phyloP scores from a whole-genome alignment of 2,888 invertebrate species.

The Epistrophe eligans region DNA sequence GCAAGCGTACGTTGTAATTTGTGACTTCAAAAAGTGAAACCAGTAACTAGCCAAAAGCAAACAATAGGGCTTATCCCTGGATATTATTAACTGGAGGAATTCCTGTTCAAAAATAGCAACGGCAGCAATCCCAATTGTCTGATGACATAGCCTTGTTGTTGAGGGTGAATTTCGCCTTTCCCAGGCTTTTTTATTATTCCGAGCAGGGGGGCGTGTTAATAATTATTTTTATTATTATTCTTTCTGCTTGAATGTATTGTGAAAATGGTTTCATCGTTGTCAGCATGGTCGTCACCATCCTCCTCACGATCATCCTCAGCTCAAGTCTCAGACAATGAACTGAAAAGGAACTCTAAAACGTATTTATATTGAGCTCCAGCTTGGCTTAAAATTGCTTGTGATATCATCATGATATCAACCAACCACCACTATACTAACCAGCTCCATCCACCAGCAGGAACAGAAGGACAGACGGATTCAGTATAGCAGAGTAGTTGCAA shows the following conservation, averaged over 20 bases:
- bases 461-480: neutral
- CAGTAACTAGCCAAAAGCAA: slow-evolving; percentile 52
- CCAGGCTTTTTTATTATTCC: slow-evolving; percentile 31
- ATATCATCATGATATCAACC: slow-evolving; percentile 56
- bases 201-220: slow-evolving; percentile 55
- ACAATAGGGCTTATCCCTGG: slow-evolving; percentile 52
- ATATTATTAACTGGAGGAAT: slow-evolving; percentile 56
- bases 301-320: slow-evolving; percentile 13
- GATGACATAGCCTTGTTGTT: neutral
- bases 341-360: slow-evolving; percentile 69
- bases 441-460: neutral
- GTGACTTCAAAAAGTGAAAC: slow-evolving; percentile 44
- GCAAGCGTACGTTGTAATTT: neutral
- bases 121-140: neutral
- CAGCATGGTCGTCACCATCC: slow-evolving; percentile 50
- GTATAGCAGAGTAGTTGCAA: slow-evolving; percentile 10
- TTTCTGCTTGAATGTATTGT: slow-evolving; percentile 49
- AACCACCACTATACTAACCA: too few species aligned
- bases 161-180: slow-evolving; percentile 7
- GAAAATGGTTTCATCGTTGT: slow-evolving; percentile 51
- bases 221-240: slow-evolving; percentile 70
- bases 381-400: slow-evolving; percentile 72
- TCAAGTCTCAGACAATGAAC: slow-evolving; percentile 59
- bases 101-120: slow-evolving; percentile 21
- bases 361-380: slow-evolving; percentile 67